These are phyloP conservation scores for Eutolmus rufibarbis DNA, from an alignment of 2,888 invertebrate genomes.

Conservation along the genomic window DNA sequence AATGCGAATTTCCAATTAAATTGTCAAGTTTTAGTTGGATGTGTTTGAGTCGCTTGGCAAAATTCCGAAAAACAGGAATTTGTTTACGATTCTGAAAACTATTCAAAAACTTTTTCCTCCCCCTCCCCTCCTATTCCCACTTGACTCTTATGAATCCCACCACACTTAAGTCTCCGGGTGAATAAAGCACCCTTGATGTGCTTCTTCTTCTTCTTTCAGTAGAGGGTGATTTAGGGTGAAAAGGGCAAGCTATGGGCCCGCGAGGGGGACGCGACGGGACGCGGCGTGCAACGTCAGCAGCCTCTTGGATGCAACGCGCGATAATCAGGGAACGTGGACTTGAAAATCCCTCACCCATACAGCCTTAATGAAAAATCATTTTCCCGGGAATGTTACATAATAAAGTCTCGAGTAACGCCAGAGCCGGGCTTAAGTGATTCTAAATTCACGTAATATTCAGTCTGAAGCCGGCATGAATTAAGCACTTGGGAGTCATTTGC, in stretches of 20 bases:
- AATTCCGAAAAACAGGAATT: neutral
- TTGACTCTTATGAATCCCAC: neutral
- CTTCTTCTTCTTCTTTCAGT: neutral
- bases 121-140: neutral
- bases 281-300: neutral
- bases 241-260: neutral
- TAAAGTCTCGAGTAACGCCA: constrained; percentile 9
- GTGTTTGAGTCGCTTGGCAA: neutral
- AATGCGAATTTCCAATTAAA: neutral
- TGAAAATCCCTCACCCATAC: neutral
- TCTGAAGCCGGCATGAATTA: constrained; percentile 25
- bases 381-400: neutral
- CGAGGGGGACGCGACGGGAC: neutral
- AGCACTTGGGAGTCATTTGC: constrained; percentile 29
- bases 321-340: neutral
- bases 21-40: neutral
- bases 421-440: neutral
- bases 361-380: constrained; percentile 11
- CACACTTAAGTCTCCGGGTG: neutral
- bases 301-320: neutral
- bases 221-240: neutral
- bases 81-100: neutral
- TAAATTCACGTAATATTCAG: constrained; percentile 3
- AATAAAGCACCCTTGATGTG: neutral
- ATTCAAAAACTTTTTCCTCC: neutral